Evolutionary conservation across 1,140 invertebrate species (phyloP).

Genomic region (Aphis craccivora): DNA sequence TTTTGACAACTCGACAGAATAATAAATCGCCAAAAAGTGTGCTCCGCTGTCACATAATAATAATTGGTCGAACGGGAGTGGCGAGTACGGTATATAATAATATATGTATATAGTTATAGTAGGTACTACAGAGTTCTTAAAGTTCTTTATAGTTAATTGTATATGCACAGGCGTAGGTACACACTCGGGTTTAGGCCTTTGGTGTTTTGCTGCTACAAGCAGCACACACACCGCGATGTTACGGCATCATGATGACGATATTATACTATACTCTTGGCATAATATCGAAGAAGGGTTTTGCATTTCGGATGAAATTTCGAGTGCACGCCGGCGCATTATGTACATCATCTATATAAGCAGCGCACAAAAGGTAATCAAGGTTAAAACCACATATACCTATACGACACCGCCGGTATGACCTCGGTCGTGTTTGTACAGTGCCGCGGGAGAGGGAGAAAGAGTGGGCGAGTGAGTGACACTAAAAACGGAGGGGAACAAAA

Average conservation of each 20-base stretch:
- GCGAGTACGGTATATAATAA: neutral
- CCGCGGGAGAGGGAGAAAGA: no score
- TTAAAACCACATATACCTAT: constrained; percentile 20
- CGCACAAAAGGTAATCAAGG: constrained; percentile 40
- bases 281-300: neutral
- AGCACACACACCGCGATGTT: neutral
- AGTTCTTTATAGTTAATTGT: neutral
- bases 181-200: neutral
- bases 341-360: neutral
- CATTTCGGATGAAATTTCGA: constrained; percentile 15
- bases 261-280: neutral
- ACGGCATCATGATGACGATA: neutral
- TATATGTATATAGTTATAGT: no score
- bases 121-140: neutral
- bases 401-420: neutral
- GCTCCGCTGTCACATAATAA: neutral
- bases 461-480: neutral
- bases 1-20: constrained; percentile 49
- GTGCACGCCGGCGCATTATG: neutral
- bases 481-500: constrained; percentile 1
- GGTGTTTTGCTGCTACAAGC: neutral
- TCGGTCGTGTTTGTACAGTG: neutral
- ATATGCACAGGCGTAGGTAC: neutral
- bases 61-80: constrained; percentile 23
- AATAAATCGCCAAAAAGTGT: constrained; percentile 31